phyloP scores from a whole-genome alignment of 2,113 vertebrate genomes.

The Stigmatopora argus region DNA sequence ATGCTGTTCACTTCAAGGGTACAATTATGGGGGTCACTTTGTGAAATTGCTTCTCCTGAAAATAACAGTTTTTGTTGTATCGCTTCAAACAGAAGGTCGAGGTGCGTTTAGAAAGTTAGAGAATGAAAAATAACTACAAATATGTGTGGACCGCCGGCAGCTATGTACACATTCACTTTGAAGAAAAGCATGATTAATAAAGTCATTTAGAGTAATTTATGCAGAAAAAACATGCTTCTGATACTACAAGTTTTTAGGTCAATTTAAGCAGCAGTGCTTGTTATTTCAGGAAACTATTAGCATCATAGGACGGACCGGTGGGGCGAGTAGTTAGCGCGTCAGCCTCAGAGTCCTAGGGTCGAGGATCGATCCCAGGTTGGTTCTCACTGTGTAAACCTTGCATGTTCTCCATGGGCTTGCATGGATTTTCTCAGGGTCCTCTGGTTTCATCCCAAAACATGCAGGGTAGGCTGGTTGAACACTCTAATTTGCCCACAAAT shows the following conservation, averaged over 20 bases:
- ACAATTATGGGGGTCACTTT: neutral
- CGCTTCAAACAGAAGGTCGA: neutral
- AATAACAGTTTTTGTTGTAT: neutral
- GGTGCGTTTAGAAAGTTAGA: neutral
- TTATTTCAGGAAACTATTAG: neutral
- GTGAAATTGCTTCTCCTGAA: neutral
- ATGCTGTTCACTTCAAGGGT: neutral
- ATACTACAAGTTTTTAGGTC: neutral
- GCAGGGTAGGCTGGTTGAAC: too few species aligned
- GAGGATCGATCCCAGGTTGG: too few species aligned
- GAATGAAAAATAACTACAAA: neutral
- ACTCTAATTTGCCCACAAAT: too few species aligned
- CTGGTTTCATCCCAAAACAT: too few species aligned
- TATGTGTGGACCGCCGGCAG: neutral
- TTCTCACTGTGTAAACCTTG: too few species aligned
- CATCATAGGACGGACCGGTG: too few species aligned
- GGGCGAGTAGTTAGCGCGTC: too few species aligned
- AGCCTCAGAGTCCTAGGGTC: too few species aligned
- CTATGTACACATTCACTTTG: neutral
- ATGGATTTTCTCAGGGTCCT: too few species aligned
- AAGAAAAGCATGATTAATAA: neutral
- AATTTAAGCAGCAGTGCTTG: neutral
- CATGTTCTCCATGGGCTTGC: too few species aligned
- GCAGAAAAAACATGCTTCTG: neutral
- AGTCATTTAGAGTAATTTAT: neutral